A percentile compares a stretch with the other conserved stretches of the same genome.
These are phyloP conservation scores for Ifrita kowaldi DNA, from an alignment of 2,113 vertebrate species.

Conservation along the genomic window DNA sequence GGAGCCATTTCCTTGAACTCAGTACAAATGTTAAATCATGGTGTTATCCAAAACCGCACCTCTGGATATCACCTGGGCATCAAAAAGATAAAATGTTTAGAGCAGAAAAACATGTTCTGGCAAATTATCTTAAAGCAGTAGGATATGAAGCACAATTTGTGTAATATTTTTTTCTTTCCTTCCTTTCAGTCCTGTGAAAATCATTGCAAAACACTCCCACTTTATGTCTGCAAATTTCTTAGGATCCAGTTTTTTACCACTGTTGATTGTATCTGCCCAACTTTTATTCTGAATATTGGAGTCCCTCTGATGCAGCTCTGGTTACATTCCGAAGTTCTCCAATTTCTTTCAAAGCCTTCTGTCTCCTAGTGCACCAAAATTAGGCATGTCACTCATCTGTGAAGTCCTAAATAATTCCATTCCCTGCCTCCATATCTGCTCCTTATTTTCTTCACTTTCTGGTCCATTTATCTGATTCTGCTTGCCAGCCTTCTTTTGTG, in stretches of 20 bases:
- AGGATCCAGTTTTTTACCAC: background rate
- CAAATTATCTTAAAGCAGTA: background rate
- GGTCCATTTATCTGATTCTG: background rate
- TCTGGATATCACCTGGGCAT: background rate
- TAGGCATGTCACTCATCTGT: constrained; percentile 3
- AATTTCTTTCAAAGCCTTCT: constrained; percentile 24
- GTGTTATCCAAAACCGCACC: background rate
- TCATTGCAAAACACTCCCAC: background rate
- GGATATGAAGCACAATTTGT: background rate
- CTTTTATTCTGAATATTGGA: background rate
- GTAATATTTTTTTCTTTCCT: background rate
- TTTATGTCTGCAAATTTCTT: background rate
- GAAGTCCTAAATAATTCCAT: background rate
- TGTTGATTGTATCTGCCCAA: background rate
- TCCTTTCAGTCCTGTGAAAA: background rate
- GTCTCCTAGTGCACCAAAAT: constrained; percentile 10
- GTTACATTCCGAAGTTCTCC: constrained; percentile 9
- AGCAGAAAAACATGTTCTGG: background rate
- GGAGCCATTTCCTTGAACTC: background rate
- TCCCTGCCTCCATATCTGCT: background rate
- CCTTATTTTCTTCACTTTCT: background rate
- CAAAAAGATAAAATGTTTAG: background rate
- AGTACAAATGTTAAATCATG: background rate
- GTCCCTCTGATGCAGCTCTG: background rate
- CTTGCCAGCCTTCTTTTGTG: background rate